Evolutionary conservation across 2,888 invertebrate species (phyloP).

Genomic region (Diarsia mendica): DNA sequence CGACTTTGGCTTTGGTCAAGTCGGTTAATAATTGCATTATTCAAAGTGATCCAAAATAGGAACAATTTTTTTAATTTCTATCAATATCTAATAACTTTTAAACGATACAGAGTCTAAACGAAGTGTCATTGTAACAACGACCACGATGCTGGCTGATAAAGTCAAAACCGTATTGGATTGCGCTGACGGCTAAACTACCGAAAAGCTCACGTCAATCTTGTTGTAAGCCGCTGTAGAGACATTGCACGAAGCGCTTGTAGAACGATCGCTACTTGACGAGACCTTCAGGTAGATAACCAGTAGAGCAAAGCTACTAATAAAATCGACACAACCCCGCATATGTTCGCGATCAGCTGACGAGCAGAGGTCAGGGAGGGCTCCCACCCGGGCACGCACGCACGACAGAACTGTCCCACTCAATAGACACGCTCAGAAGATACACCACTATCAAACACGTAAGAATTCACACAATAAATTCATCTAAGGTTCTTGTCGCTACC

Average conservation of each 20-base stretch:
- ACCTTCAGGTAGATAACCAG: background rate
- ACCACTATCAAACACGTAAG: background rate
- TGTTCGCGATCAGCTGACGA: constrained; percentile 32
- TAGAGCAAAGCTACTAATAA: background rate
- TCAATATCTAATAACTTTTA: background rate
- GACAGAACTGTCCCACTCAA: background rate
- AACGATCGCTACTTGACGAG: background rate
- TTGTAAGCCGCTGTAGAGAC: background rate
- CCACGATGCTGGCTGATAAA: background rate
- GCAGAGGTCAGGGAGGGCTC: constrained; percentile 5
- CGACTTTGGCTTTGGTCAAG: background rate
- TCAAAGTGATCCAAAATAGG: no score
- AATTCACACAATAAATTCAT: background rate
- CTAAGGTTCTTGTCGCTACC: background rate
- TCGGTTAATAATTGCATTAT: background rate
- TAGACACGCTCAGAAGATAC: background rate
- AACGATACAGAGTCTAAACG: background rate
- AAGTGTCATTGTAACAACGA: background rate
- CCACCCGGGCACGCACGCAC: background rate
- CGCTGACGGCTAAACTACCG: background rate
- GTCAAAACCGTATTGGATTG: background rate
- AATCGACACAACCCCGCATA: background rate
- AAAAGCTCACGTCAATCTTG: background rate
- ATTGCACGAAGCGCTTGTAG: background rate
- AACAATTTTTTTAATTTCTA: background rate